Evolutionary conservation across 2,888 invertebrate genomes (phyloP).

Genomic region (Temnothorax unifasciatus): DNA sequence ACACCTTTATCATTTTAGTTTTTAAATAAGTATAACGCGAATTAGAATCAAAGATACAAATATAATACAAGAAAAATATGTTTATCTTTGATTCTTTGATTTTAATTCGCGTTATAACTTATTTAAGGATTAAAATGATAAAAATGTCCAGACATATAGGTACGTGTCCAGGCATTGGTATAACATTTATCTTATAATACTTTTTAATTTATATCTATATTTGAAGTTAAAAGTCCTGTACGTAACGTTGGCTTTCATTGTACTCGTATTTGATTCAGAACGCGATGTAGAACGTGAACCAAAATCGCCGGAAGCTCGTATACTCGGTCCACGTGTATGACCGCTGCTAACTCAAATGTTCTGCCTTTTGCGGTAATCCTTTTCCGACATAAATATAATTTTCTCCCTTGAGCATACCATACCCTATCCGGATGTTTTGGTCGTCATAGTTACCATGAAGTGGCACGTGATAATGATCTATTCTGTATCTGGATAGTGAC

Average conservation of each 20-base stretch:
- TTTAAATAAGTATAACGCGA: too few relatives aligned
- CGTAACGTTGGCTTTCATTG: not conserved
- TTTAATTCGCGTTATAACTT: too few relatives aligned
- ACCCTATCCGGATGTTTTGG: conserved; percentile 47
- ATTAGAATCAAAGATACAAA: too few relatives aligned
- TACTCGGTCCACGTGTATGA: not conserved
- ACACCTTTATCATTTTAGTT: too few relatives aligned
- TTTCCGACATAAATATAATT: not conserved
- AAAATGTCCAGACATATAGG: too few relatives aligned
- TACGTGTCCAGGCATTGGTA: too few relatives aligned
- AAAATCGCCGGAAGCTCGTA: not conserved
- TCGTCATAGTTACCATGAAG: conserved; percentile 51
- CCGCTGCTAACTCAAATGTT: not conserved
- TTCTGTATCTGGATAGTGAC: conserved; percentile 13
- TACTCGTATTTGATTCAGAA: not conserved
- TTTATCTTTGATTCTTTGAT: too few relatives aligned
- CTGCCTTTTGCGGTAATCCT: not conserved
- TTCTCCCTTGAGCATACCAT: not conserved
- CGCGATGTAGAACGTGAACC: not conserved
- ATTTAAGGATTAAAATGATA: too few relatives aligned
- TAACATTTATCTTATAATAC: too few relatives aligned
- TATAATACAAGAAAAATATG: too few relatives aligned
- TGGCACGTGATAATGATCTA: conserved; percentile 35
- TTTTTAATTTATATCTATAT: not conserved
- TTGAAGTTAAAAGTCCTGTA: not conserved